Evolutionary conservation across 2,797 vertebrate genomes (phyloP).

Genomic region (Leptodactylus fallax): DNA sequence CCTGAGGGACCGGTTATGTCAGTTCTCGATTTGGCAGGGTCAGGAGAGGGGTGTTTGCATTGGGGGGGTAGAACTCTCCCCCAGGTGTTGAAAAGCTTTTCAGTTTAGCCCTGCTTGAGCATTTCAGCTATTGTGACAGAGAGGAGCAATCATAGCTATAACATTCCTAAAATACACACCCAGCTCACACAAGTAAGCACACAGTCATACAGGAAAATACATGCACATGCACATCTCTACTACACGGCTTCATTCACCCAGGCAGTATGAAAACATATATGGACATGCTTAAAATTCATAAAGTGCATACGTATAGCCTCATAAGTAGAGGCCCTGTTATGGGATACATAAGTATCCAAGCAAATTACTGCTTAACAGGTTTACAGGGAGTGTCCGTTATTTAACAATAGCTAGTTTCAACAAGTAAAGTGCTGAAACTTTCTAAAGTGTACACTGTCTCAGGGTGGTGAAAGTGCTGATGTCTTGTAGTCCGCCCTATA

Average conservation of each 20-base stretch:
- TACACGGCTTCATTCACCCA: conserved; percentile 15
- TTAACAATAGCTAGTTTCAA: background rate
- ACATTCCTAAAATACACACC: conserved; percentile 62
- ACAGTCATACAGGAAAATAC: conserved; percentile 51
- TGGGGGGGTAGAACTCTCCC: conserved; percentile 58
- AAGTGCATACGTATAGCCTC: background rate
- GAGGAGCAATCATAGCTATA: conserved; percentile 51
- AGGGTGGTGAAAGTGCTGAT: background rate
- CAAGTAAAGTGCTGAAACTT: background rate
- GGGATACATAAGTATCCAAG: background rate
- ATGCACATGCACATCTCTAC: conserved; percentile 38
- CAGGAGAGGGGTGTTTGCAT: conserved; percentile 59
- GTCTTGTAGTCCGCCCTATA: background rate
- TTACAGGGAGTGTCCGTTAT: background rate
- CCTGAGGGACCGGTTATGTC: conserved; percentile 63
- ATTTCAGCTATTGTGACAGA: conserved; percentile 62
- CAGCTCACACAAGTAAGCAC: conserved; percentile 52
- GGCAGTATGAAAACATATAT: background rate
- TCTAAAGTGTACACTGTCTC: background rate
- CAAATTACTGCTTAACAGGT: background rate
- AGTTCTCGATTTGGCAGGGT: conserved; percentile 60
- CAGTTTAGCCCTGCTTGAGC: conserved; percentile 58
- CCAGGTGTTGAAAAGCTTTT: conserved; percentile 64
- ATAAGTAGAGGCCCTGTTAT: background rate
- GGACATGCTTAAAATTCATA: conserved; percentile 7